Conservation (phyloP, 2,113 vertebrate genomes). For the Chlamydotis undulata region DNA sequence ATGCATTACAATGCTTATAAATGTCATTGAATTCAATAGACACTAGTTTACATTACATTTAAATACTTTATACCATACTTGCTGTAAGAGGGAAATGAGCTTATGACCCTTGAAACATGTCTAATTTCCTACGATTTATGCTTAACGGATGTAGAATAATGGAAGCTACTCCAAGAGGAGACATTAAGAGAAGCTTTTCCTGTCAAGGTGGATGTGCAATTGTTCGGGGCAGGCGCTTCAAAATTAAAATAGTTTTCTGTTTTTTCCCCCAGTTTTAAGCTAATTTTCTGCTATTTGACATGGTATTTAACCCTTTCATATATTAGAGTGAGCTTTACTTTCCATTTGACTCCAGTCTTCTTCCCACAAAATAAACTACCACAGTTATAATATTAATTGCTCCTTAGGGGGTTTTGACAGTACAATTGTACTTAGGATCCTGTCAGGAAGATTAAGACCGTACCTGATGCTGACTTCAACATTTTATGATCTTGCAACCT, state of each 20-base stretch:
- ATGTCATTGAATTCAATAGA: not conserved
- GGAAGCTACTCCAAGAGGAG: constrained; percentile 34
- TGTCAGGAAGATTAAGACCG: not conserved
- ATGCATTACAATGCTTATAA: not conserved
- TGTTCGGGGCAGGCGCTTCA: not conserved
- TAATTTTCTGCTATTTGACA: not conserved
- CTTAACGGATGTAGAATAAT: constrained; percentile 28
- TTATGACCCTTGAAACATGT: not conserved
- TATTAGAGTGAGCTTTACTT: not conserved
- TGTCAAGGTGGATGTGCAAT: constrained; percentile 32
- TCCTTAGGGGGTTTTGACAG: not conserved
- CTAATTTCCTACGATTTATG: constrained; percentile 55
- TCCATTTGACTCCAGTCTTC: not conserved
- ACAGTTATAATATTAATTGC: not conserved
- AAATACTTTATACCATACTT: not conserved
- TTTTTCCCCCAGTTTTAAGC: not conserved
- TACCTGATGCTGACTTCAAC: not conserved
- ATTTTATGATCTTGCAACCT: not conserved
- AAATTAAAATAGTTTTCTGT: constrained; percentile 22
- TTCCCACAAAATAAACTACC: not conserved
- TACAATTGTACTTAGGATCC: not conserved
- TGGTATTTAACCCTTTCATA: constrained; percentile 16
- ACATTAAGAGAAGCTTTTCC: constrained; percentile 44
- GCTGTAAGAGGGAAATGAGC: constrained; percentile 23
- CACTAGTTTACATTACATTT: not conserved